Conservation (phyloP, 2,797 vertebrate genomes). For the Tiaroga cobitis region DNA sequence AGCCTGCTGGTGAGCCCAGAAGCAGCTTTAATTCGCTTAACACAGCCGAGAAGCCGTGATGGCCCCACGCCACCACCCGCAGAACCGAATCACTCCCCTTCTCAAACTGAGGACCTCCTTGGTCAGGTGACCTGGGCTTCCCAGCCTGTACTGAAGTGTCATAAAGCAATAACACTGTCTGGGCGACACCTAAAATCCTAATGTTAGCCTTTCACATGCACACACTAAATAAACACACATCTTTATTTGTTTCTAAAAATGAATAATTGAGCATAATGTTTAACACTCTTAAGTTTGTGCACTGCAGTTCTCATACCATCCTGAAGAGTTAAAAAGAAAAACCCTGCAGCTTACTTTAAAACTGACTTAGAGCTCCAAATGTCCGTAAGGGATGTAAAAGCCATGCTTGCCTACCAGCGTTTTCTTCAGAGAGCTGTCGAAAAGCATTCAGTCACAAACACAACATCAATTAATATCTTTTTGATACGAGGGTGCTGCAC, state of each 20-base stretch:
- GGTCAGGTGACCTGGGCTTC: constrained; percentile 83
- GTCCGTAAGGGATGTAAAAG: constrained; percentile 84
- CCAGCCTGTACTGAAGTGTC: constrained; percentile 89
- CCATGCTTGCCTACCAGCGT: constrained; percentile 91
- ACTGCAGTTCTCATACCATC: constrained; percentile 28
- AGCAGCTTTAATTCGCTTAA: constrained; percentile 87
- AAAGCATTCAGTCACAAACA: constrained; percentile 83
- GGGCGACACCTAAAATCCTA: constrained; percentile 50
- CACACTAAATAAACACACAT: constrained; percentile 29
- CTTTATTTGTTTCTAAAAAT: constrained; percentile 39
- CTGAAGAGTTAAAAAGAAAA: constrained; percentile 23
- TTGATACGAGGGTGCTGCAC: constrained; percentile 90
- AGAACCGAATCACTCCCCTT: constrained; percentile 51
- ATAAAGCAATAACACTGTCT: constrained; percentile 89
- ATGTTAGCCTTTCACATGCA: constrained; percentile 32
- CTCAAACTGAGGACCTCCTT: constrained; percentile 72
- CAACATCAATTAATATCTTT: constrained; percentile 87
- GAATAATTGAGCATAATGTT: constrained; percentile 11
- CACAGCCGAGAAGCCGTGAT: constrained; percentile 74
- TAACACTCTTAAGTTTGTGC: constrained; percentile 23
- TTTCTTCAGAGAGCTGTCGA: constrained; percentile 86
- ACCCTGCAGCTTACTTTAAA: constrained; percentile 34
- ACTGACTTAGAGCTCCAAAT: constrained; percentile 35
- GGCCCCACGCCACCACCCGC: constrained; percentile 48
- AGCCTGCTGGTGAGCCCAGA: constrained; percentile 80